phyloP scores from a whole-genome alignment of 2,888 invertebrate species.

The Parasteatoda lunata region DNA sequence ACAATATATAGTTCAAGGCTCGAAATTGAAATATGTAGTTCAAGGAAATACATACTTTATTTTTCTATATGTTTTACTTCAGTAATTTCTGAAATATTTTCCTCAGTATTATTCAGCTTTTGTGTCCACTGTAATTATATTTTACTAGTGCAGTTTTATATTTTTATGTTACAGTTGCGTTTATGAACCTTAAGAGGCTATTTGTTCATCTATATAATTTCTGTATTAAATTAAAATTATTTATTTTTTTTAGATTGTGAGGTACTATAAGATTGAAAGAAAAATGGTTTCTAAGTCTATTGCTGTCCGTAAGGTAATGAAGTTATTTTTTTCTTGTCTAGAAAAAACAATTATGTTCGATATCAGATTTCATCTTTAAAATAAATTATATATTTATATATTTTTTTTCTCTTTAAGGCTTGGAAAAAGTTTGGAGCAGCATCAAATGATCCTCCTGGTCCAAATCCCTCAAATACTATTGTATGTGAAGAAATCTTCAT shows the following conservation, averaged over 20 bases:
- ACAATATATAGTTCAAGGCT: too few relatives aligned
- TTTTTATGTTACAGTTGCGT: neutral
- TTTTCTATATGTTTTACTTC: too few relatives aligned
- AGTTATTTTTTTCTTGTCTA: neutral
- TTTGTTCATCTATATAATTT: neutral
- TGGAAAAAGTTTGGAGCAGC: slow-evolving; percentile 98
- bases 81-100: neutral
- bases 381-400: slow-evolving; percentile 9
- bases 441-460: slow-evolving; percentile 93
- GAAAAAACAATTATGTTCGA: neutral
- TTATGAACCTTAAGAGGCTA: neutral
- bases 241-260: slow-evolving; percentile 73
- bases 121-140: neutral
- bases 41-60: too few relatives aligned
- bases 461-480: slow-evolving; percentile 97
- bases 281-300: slow-evolving; percentile 86
- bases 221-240: neutral
- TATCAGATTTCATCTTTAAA: neutral
- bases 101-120: neutral
- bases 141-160: neutral
- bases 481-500: slow-evolving; percentile 96
- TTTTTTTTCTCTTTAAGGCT: slow-evolving; percentile 76
- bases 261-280: slow-evolving; percentile 93
- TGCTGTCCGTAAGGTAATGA: slow-evolving; percentile 84
- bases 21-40: too few relatives aligned